Evolutionary conservation across 2,113 vertebrate species (phyloP), one percentile per base, ranked within the genome.

Genomic region (Pluvialis apricaria): DNA sequence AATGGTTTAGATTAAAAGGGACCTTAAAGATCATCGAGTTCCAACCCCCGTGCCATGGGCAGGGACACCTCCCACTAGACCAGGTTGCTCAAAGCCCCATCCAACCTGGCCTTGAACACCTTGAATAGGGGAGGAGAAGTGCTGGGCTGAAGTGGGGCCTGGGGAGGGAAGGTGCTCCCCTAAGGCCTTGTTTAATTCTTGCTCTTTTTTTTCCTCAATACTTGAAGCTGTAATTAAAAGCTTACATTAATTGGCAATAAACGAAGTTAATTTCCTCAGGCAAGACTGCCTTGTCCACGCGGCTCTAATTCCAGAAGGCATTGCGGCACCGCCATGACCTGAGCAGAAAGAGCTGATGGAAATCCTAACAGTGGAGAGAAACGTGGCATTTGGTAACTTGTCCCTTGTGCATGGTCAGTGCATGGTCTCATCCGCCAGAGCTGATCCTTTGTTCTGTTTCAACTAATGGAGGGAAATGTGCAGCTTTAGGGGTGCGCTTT

Each of bases 361-460:
- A 82, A 22, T 15, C 3, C 1, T 24, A 69, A 15, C 3, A 25
- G 10, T 34, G 66, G 36, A 49, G n/a, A 68, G 40, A 72, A 83
- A 49, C 5, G 11, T 49, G 21, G 21, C 47, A 22, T 71, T 62
- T 3, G 5, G 29, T 88, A 47, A 45, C n/a, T 52, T 80, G 38
- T 52, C 24, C 40, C 16, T 34, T 83, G 45, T 42, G 24, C 2
- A 0, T 15, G 6, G 36, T 65, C 66, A 51, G 32, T 54, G 61
- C 38, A 9, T 19, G 49, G 5, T 62, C 36, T 92, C 31, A 40
- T 32, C 28, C 38, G 17, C 7, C 10, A 9, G 31, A 52, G 42
- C 31, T 1, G 5, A 22, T 64, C 4, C 0, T 42, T 92, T 82
- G 26, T 44, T 87, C 32, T 0, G 0, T 64, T 79, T 87, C 54